Evolutionary conservation across 1,140 invertebrate genomes (phyloP).

Genomic region (Achatina immaculata): DNA sequence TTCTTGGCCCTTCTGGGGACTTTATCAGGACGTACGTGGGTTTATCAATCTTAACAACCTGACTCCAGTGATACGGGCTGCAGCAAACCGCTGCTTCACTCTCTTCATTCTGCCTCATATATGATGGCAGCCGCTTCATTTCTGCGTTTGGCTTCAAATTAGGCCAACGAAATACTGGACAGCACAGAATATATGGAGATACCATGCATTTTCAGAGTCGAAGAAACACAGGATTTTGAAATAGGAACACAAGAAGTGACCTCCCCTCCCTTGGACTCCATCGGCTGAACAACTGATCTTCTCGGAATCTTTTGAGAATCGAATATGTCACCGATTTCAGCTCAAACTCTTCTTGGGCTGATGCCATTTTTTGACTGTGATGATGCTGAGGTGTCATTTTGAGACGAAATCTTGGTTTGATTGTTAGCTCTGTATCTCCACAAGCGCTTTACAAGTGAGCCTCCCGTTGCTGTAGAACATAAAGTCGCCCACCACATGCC

Average conservation of each 20-base stretch:
- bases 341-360: conserved; percentile 63
- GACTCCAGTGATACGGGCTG: conserved; percentile 95
- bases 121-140: conserved; percentile 83
- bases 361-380: conserved; percentile 20
- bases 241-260: conserved; percentile 78
- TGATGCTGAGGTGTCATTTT: conserved; percentile 53
- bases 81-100: conserved; percentile 77
- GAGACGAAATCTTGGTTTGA: conserved; percentile 70
- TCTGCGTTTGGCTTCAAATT: conserved; percentile 94
- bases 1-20: too few species aligned
- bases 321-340: conserved; percentile 72
- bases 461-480: conserved; percentile 81
- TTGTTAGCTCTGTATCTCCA: conserved; percentile 74
- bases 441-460: conserved; percentile 78
- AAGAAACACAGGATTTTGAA: conserved; percentile 70
- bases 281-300: conserved; percentile 77
- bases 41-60: conserved; percentile 79
- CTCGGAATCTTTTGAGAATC: conserved; percentile 78
- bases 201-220: conserved; percentile 52
- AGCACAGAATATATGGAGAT: conserved; percentile 88
- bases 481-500: conserved; percentile 69
- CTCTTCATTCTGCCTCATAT: conserved; percentile 75
- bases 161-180: conserved; percentile 96
- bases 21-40: too few species aligned
- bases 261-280: conserved; percentile 75